Percentiles rank a stretch among this genome's conserved stretches.
phyloP scores from a whole-genome alignment of 2,797 vertebrate species.

The Pogoniulus pusillus region DNA sequence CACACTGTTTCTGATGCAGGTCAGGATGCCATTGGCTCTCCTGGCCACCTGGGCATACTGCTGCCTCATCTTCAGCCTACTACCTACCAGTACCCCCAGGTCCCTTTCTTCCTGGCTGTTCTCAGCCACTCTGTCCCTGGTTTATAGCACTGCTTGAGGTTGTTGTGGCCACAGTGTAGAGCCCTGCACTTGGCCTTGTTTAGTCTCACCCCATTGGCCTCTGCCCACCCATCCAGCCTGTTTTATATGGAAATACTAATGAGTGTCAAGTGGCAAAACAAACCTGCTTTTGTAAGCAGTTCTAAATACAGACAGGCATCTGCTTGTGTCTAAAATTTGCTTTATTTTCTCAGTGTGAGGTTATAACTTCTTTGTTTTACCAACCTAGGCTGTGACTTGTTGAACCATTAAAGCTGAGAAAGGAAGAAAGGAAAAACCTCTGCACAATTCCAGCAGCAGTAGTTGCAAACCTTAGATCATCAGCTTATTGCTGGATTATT shows the following conservation, averaged over 20 bases:
- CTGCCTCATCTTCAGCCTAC: too few species aligned
- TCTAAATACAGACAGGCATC: neutral
- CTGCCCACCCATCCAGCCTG: too few species aligned
- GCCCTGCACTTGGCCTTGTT: too few species aligned
- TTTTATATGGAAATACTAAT: neutral
- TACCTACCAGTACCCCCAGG: too few species aligned
- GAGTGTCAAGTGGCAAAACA: neutral
- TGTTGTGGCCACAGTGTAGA: too few species aligned
- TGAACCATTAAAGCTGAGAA: neutral
- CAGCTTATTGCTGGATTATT: slow-evolving; percentile 25
- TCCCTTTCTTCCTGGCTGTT: too few species aligned
- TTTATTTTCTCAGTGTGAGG: neutral
- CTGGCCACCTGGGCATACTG: too few species aligned
- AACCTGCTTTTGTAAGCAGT: neutral
- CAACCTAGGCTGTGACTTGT: neutral
- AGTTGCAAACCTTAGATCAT: neutral
- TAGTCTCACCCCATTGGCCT: too few species aligned
- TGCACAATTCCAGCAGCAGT: neutral
- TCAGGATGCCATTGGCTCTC: too few species aligned
- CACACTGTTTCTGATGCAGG: too few species aligned
- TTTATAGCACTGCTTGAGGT: too few species aligned
- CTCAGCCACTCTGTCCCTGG: too few species aligned
- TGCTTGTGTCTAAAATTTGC: neutral
- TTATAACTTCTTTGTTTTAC: neutral
- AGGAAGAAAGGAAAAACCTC: neutral